phyloP scores from a whole-genome alignment of 2,797 vertebrate genomes.

The Sebastes jordani region DNA sequence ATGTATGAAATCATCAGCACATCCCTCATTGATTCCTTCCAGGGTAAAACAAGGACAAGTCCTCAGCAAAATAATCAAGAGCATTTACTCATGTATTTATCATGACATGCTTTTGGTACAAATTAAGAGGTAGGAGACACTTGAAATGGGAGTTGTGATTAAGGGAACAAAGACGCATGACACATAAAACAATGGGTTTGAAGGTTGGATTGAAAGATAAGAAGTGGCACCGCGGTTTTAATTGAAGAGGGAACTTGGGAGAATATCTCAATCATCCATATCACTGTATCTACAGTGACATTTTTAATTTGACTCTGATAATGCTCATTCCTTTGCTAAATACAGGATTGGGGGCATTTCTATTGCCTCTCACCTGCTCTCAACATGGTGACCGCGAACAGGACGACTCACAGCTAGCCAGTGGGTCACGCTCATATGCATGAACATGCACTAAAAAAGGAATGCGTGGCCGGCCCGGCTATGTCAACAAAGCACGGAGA shows the following conservation, averaged over 20 bases:
- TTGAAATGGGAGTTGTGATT: not conserved
- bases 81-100: not conserved
- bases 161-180: not conserved
- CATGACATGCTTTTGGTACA: not conserved
- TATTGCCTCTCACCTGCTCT: no score
- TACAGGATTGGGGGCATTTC: no score
- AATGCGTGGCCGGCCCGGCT: no score
- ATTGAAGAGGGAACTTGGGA: not conserved
- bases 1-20: conserved; percentile 25
- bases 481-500: no score
- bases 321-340: not conserved
- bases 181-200: not conserved
- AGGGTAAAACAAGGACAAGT: not conserved
- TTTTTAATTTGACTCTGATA: not conserved
- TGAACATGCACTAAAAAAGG: no score
- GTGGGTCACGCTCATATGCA: no score
- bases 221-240: not conserved
- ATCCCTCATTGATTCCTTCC: conserved; percentile 4
- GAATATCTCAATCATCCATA: not conserved
- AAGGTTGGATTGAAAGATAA: not conserved
- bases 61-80: not conserved
- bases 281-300: not conserved
- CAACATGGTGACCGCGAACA: no score
- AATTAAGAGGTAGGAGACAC: not conserved
- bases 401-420: no score